Conservation (phyloP, 1,140 invertebrate genomes). For the Copidosoma floridanum region DNA sequence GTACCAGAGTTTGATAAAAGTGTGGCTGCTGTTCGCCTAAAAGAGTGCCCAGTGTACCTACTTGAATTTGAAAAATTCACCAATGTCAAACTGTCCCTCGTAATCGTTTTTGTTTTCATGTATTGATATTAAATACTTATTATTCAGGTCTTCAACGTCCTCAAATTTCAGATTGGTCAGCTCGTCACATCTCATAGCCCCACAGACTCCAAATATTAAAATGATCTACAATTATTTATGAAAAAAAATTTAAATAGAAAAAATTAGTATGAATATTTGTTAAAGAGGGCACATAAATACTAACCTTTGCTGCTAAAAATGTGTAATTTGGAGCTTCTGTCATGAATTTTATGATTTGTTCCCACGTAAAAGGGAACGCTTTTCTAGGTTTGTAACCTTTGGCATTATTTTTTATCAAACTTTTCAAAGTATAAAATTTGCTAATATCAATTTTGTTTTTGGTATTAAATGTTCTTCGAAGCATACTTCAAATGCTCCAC, state of each 20-base stretch:
- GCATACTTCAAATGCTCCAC: slow-evolving; percentile 11
- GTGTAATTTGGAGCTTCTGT: slow-evolving; percentile 5
- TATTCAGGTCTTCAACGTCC: slow-evolving; percentile 27
- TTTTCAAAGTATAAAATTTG: slow-evolving; percentile 9
- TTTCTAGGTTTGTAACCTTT: slow-evolving; percentile 8
- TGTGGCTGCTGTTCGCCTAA: not conserved
- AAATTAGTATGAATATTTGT: not conserved
- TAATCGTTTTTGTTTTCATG: slow-evolving; percentile 3
- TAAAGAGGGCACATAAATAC: not conserved
- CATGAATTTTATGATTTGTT: slow-evolving; percentile 10
- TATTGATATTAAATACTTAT: slow-evolving; percentile 26
- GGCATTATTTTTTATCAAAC: slow-evolving; percentile 12
- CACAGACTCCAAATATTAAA: slow-evolving; percentile 25
- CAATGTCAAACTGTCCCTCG: no score
- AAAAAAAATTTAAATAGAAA: slow-evolving; percentile 1
- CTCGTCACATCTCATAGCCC: slow-evolving; percentile 27
- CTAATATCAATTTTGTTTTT: slow-evolving; percentile 4
- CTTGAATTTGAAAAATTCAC: not conserved
- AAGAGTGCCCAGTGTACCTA: not conserved
- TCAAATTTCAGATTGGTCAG: slow-evolving; percentile 25
- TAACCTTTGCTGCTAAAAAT: slow-evolving; percentile 12
- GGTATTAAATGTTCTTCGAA: not conserved
- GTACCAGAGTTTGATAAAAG: not conserved
- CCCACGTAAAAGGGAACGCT: not conserved
- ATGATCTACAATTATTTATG: slow-evolving; percentile 13